Evolutionary conservation across 2,113 vertebrate genomes (phyloP).

Genomic region (Thamnophis sirtalis): DNA sequence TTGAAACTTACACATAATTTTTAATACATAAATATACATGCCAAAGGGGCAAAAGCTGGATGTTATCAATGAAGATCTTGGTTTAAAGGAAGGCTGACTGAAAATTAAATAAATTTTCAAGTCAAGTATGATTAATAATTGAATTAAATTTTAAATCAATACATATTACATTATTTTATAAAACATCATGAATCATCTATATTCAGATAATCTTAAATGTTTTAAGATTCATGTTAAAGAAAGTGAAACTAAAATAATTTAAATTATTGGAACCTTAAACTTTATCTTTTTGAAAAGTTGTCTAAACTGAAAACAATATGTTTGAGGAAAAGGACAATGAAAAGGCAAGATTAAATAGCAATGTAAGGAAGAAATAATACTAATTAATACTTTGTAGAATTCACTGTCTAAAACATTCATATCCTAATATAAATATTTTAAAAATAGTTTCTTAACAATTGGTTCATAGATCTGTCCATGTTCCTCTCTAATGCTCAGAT

Average conservation of each 20-base stretch:
- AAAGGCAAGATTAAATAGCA: neutral
- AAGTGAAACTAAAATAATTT: neutral
- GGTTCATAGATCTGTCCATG: neutral
- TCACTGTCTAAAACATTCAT: neutral
- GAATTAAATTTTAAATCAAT: neutral
- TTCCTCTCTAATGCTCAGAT: neutral
- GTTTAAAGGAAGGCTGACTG: neutral
- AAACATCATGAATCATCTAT: neutral
- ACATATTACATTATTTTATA: neutral
- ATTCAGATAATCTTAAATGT: neutral
- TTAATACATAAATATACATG: neutral
- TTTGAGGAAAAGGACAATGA: neutral
- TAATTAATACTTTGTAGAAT: neutral
- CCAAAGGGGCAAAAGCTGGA: neutral
- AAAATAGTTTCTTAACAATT: neutral
- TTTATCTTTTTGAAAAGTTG: neutral
- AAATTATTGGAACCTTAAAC: neutral
- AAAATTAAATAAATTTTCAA: neutral
- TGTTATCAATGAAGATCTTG: neutral
- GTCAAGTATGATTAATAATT: neutral
- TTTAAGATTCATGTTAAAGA: neutral
- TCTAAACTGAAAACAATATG: neutral
- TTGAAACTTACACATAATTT: neutral
- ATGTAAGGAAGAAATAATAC: neutral
- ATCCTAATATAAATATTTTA: neutral